Conservation (phyloP, 2,797 vertebrate genomes). For the Syndactyla subalaris region DNA sequence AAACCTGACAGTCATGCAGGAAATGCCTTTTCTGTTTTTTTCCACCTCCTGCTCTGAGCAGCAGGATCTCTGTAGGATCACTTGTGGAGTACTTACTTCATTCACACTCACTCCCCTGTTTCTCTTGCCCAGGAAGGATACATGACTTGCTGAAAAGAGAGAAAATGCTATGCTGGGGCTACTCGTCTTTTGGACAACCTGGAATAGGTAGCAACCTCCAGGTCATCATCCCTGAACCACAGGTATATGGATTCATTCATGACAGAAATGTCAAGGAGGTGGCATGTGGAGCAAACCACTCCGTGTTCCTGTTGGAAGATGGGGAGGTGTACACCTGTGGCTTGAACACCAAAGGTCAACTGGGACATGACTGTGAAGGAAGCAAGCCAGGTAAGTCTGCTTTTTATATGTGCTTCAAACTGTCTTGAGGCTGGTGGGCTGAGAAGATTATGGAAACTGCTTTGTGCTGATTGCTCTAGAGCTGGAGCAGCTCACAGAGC, state of each 20-base stretch:
- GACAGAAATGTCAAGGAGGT: slow-evolving; percentile 87
- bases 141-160: slow-evolving; percentile 76
- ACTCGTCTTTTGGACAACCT: slow-evolving; percentile 90
- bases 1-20: not conserved
- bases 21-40: not conserved
- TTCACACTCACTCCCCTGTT: not conserved
- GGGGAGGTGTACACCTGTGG: slow-evolving; percentile 94
- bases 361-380: slow-evolving; percentile 88
- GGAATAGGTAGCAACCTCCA: slow-evolving; percentile 82
- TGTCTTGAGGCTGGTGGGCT: not conserved
- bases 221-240: slow-evolving; percentile 85
- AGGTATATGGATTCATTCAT: slow-evolving; percentile 80
- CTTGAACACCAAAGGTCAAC: slow-evolving; percentile 90
- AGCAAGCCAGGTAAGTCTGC: slow-evolving; percentile 82
- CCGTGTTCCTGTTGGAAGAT: slow-evolving; percentile 89
- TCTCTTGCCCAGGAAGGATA: slow-evolving; percentile 33
- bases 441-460: not conserved
- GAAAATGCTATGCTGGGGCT: slow-evolving; percentile 96
- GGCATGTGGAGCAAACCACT: slow-evolving; percentile 89
- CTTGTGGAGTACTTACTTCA: not conserved
- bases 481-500: not conserved
- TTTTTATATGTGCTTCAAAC: not conserved
- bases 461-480: not conserved
- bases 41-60: not conserved
- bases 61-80: not conserved